Conservation (phyloP, 2,113 vertebrate species). For the Entomyzon cyanotis region DNA sequence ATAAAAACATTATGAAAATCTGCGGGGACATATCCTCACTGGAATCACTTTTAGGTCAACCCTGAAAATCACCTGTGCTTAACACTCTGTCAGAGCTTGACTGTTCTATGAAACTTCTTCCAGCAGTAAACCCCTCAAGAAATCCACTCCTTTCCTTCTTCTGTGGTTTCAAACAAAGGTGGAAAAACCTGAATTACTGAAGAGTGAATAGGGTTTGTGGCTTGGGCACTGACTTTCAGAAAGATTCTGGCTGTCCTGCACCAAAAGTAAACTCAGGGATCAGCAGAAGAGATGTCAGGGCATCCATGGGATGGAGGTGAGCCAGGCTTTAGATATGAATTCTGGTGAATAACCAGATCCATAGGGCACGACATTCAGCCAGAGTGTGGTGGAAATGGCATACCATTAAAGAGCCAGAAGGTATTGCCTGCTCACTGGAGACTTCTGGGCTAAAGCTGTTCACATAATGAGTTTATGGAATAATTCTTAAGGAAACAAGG, state of each 20-base stretch:
- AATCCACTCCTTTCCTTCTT: neutral
- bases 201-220: neutral
- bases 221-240: neutral
- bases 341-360: neutral
- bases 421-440: neutral
- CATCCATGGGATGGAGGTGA: neutral
- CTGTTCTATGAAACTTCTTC: neutral
- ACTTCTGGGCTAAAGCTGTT: neutral
- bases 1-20: slow-evolving; percentile 15
- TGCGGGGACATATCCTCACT: neutral
- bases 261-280: neutral
- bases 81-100: neutral
- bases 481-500: neutral
- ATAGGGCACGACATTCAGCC: neutral
- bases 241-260: neutral
- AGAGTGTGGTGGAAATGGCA: neutral
- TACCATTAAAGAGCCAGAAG: neutral
- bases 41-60: neutral
- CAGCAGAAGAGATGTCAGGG: neutral
- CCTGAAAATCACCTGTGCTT: neutral
- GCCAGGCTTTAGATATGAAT: neutral
- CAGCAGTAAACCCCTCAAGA: neutral
- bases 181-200: neutral
- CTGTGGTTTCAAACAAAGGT: neutral
- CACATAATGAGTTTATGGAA: neutral